Conservation (phyloP, 2,888 invertebrate species). For the Argyresthia goedartella region DNA sequence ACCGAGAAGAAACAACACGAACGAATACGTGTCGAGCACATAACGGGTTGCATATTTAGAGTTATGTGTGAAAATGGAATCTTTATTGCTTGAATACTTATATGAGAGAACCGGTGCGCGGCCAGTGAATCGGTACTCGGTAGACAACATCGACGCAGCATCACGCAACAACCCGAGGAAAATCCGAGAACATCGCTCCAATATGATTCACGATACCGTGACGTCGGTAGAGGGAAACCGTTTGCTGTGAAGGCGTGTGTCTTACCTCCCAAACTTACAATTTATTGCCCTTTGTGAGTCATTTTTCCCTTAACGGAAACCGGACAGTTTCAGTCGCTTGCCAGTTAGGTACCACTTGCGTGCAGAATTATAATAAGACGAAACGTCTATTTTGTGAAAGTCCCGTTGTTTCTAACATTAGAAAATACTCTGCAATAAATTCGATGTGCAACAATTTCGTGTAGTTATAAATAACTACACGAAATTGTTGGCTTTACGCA, state of each 20-base stretch:
- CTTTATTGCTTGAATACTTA: slow-evolving; percentile 9
- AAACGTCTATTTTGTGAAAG: background rate
- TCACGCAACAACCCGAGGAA: slow-evolving; percentile 18
- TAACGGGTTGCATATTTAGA: slow-evolving; percentile 29
- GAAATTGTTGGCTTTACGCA: too few relatives aligned
- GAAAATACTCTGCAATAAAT: background rate
- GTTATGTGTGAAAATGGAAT: slow-evolving; percentile 27
- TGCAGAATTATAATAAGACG: background rate
- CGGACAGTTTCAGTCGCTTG: background rate
- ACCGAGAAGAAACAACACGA: slow-evolving; percentile 13
- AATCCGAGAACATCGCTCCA: slow-evolving; percentile 16
- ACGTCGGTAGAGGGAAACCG: slow-evolving; percentile 1
- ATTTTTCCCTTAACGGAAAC: too few relatives aligned
- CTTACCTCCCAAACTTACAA: background rate
- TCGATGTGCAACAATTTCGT: too few relatives aligned
- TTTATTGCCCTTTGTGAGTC: too few relatives aligned
- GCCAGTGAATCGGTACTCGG: slow-evolving; percentile 31
- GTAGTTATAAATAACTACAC: too few relatives aligned
- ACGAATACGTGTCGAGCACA: slow-evolving; percentile 14
- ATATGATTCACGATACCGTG: slow-evolving; percentile 22
- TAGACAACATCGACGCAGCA: slow-evolving; percentile 8
- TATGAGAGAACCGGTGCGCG: slow-evolving; percentile 17
- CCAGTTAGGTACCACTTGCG: background rate
- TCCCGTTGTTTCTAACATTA: background rate
- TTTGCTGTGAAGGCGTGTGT: background rate